Percentiles rank a stretch among this genome's conserved stretches.
Evolutionary conservation across 2,113 vertebrate genomes (phyloP).

Genomic region (Corythornis cristatus): DNA sequence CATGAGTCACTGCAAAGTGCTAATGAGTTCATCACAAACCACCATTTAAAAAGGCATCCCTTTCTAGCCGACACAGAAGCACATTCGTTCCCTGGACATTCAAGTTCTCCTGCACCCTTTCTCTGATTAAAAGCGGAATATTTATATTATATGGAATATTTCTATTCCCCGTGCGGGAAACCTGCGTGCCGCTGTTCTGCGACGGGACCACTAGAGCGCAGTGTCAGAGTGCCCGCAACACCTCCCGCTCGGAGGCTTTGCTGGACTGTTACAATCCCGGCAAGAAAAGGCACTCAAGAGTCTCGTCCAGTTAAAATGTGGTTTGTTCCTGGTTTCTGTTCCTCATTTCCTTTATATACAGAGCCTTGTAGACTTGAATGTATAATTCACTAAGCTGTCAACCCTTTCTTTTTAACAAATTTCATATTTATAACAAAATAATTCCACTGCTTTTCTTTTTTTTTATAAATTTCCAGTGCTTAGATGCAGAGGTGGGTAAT

Average conservation of each 20-base stretch:
- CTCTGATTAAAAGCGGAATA: background rate
- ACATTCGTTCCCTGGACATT: background rate
- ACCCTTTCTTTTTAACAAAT: background rate
- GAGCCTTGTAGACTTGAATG: background rate
- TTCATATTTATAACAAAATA: background rate
- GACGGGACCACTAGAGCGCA: background rate
- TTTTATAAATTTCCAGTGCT: background rate
- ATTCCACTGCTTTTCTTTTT: background rate
- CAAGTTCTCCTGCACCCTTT: background rate
- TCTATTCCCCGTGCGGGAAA: too few relatives aligned
- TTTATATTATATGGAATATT: too few relatives aligned
- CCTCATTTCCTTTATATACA: background rate
- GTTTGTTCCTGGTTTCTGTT: background rate
- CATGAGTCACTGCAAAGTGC: background rate
- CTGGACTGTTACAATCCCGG: rapidly evolving
- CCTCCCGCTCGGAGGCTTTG: rapidly evolving
- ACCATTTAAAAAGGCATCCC: background rate
- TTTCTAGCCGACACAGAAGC: background rate
- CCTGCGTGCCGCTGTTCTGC: background rate
- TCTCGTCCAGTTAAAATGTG: rapidly evolving
- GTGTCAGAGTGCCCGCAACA: background rate
- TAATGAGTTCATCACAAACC: background rate
- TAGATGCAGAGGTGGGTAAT: background rate
- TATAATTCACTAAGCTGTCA: background rate
- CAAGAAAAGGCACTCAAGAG: rapidly evolving